Percentiles rank a stretch among this genome's conserved stretches.
Evolutionary conservation across 2,113 vertebrate species (phyloP).

Genomic region (Clupea harengus): DNA sequence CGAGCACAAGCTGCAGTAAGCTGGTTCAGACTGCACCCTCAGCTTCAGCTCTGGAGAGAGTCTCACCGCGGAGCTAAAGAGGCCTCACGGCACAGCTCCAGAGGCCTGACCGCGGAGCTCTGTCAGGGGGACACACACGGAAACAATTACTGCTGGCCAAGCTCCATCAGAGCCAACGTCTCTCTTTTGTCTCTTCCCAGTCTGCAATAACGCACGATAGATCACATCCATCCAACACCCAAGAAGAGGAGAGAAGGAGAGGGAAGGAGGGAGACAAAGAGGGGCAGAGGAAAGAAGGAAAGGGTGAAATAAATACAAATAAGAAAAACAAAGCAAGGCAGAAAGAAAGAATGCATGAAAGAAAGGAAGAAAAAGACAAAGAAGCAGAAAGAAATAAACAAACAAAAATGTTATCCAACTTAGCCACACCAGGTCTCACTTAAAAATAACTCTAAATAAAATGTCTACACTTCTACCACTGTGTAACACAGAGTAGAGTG

Average conservation of each 20-base stretch:
- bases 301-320: conserved; percentile 23
- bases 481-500: too few species aligned
- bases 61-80: not conserved
- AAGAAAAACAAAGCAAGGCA: not conserved
- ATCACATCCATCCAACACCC: not conserved
- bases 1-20: not conserved
- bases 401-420: not conserved
- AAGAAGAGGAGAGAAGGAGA: not conserved
- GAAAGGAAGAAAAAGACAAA: not conserved
- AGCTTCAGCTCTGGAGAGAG: not conserved
- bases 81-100: not conserved
- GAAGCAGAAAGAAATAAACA: not conserved
- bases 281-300: conserved; percentile 9
- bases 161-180: not conserved
- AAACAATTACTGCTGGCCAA: not conserved
- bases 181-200: not conserved
- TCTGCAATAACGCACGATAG: not conserved
- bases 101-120: not conserved
- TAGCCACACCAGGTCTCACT: too few species aligned
- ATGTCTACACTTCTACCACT: too few species aligned
- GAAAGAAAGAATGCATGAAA: not conserved
- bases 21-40: not conserved
- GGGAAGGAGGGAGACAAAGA: not conserved
- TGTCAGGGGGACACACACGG: not conserved
- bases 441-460: too few species aligned